Percentiles rank a stretch among this genome's conserved stretches.
Conservation (phyloP, 2,888 invertebrate genomes). For the Pammene fasciana region DNA sequence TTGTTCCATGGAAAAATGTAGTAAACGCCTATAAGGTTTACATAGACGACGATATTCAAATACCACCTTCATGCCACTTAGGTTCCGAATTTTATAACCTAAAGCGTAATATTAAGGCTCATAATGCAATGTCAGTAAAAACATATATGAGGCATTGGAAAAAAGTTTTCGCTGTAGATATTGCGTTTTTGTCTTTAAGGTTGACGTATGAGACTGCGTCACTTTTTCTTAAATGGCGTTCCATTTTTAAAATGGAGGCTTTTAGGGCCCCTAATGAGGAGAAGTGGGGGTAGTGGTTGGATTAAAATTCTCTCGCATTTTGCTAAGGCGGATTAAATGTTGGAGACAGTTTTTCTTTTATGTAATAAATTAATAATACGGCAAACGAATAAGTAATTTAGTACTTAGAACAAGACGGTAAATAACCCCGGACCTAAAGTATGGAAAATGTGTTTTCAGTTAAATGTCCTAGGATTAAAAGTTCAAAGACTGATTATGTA, state of each 20-base stretch:
- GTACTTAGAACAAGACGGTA: too few species aligned
- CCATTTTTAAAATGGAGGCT: slow-evolving; percentile 38
- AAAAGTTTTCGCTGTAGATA: background rate
- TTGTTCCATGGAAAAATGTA: background rate
- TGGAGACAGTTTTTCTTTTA: background rate
- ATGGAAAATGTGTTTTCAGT: too few species aligned
- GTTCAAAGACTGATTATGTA: too few species aligned
- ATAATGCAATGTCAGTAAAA: background rate
- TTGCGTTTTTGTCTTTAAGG: background rate
- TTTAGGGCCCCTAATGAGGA: slow-evolving; percentile 37
- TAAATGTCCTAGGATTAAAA: too few species aligned
- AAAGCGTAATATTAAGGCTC: background rate
- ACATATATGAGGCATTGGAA: background rate
- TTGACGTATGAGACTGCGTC: slow-evolving; percentile 26
- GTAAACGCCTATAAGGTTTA: background rate
- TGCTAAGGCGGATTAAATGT: slow-evolving; percentile 3
- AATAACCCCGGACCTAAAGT: too few species aligned
- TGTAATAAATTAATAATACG: too few species aligned
- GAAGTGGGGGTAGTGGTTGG: slow-evolving; percentile 20
- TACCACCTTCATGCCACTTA: background rate
- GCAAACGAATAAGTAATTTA: too few species aligned
- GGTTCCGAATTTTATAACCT: background rate
- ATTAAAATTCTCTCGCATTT: slow-evolving; percentile 22
- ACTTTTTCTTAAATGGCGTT: slow-evolving; percentile 38
- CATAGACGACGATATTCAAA: slow-evolving; percentile 1